These are phyloP conservation scores for Trichosurus vulpecula DNA, from an alignment of 2,797 vertebrate genomes.

Conservation along the genomic window DNA sequence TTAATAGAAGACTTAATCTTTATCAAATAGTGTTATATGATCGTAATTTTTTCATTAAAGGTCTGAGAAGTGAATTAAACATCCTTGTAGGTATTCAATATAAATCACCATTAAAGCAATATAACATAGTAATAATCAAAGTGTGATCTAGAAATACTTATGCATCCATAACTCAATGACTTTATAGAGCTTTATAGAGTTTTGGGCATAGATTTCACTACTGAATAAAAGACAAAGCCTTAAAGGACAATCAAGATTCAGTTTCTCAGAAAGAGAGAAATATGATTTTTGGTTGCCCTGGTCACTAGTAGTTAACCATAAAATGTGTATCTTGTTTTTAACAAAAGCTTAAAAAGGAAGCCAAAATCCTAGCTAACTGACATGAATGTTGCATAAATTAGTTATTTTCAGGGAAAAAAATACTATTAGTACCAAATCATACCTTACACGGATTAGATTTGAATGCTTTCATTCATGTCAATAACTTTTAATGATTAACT, in stretches of 20 bases:
- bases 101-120: constrained; percentile 52
- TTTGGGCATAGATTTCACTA: background rate
- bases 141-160: constrained; percentile 40
- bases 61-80: constrained; percentile 38
- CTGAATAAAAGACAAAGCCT: background rate
- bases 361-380: constrained; percentile 30
- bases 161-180: background rate
- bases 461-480: constrained; percentile 57
- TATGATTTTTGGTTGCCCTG: constrained; percentile 49
- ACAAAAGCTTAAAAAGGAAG: background rate
- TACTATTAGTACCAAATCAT: constrained; percentile 60
- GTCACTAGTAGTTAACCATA: background rate
- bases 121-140: constrained; percentile 26
- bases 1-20: constrained; percentile 51
- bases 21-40: constrained; percentile 59
- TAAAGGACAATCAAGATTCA: constrained; percentile 37
- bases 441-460: constrained; percentile 35
- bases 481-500: constrained; percentile 31
- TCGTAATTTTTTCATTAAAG: constrained; percentile 48
- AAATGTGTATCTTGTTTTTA: background rate
- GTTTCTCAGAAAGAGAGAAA: background rate
- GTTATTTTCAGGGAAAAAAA: constrained; percentile 36
- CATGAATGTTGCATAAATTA: constrained; percentile 53
- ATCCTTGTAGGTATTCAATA: constrained; percentile 42
- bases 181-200: background rate